Base-by-base conservation (phyloP, 2,113 vertebrate genomes). In the Sceloporus tristichus region DNA sequence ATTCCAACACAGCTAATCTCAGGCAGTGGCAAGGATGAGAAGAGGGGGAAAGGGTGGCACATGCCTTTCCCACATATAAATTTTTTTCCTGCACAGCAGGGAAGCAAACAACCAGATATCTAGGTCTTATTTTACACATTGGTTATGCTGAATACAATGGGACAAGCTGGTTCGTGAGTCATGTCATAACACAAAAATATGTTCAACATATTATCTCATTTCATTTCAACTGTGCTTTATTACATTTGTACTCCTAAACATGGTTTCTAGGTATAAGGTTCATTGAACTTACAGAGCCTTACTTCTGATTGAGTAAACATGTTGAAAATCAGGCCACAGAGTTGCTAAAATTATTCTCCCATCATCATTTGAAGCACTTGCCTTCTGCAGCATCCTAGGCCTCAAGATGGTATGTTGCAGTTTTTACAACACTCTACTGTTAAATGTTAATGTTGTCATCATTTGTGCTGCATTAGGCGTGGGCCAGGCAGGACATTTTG, bases 301-400 rank as follows among this genome's bases (percentile, higher is more conserved):
- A 86, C 53, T 53, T 86, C 75, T 68, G 59, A 78, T 29, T 27
- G 16, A 74, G 68, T 71, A 62, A 81, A 86, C 40, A 66, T 68
- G 42, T 86, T 68, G 10, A 62, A 74, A 73, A 48, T 65, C 21
- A 82, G 38, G 38, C 38, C 73, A 48, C 8, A 59, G 9, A 59
- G 9, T n/a, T 87, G 53, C 27, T n/a, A 82, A 76, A 48, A 81
- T 73, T 42, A 25, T 75, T 82, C 53, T 62, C 18, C 38, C 13
- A 54, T 4, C 42, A 38, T 25, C 27, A 74, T 65, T 73, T 62
- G 53, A 74, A 65, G 38, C 73, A 9, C 62, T 48, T 62, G 34
- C 27, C 53, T 40, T 70, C 48, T 82, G 56, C 5, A 74, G 79
- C 29, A 34, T 62, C 27, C 56, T 16, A 34, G 40, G 42, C 78